phyloP scores from a whole-genome alignment of 2,888 invertebrate species.

The Tiphia femorata region DNA sequence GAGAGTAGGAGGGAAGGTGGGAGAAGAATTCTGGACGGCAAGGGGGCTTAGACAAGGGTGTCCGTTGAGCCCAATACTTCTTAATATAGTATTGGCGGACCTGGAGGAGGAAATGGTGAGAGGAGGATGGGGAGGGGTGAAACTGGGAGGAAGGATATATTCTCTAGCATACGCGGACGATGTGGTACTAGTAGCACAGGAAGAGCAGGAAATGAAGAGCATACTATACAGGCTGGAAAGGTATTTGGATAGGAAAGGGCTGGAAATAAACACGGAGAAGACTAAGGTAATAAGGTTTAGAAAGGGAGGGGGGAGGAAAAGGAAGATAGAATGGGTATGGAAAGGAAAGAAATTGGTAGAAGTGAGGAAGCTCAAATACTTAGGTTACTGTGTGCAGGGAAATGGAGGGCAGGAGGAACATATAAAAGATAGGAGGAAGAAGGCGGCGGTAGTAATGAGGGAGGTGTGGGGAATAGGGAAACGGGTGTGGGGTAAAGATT shows the following conservation, averaged over 20 bases:
- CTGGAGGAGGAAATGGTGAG: not conserved
- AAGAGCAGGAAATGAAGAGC: not conserved
- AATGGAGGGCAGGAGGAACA: conserved; percentile 1
- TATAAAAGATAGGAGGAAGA: not conserved
- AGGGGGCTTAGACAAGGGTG: not conserved
- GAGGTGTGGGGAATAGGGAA: not conserved
- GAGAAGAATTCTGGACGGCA: not conserved
- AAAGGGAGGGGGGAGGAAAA: no score
- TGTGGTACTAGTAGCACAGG: not conserved
- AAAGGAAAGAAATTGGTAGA: no score
- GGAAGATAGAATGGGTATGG: no score
- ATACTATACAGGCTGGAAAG: no score
- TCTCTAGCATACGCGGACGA: conserved; percentile 1
- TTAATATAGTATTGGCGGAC: not conserved
- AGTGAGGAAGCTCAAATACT: no score
- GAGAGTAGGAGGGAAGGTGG: not conserved
- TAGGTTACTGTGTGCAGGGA: not conserved
- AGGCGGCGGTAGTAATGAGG: not conserved
- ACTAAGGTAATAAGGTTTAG: no score
- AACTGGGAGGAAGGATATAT: not conserved
- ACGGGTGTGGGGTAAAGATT: not conserved
- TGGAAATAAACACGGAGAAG: no score
- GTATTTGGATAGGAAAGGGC: not conserved
- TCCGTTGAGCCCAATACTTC: not conserved
- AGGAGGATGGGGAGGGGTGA: not conserved